Conservation (phyloP, 2,888 invertebrate genomes). For the Drosophila bunnanda region DNA sequence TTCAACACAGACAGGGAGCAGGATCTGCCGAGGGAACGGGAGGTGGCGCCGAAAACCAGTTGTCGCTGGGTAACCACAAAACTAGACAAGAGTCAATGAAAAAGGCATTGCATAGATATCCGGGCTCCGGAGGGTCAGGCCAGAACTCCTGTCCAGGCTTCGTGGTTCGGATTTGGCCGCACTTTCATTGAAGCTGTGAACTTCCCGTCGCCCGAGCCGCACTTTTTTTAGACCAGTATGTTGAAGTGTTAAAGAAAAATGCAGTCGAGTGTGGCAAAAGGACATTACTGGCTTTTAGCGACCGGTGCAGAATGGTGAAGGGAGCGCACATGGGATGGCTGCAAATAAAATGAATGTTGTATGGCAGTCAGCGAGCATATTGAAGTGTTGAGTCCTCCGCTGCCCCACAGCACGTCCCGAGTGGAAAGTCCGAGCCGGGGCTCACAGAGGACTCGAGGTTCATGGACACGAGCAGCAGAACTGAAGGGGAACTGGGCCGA, state of each 20-base stretch:
- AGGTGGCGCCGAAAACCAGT: slow-evolving; percentile 64
- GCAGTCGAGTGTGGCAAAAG: slow-evolving; percentile 80
- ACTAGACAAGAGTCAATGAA: slow-evolving; percentile 68
- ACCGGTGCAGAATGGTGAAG: slow-evolving; percentile 26
- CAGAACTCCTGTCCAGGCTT: slow-evolving; percentile 55
- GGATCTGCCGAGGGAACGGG: slow-evolving; percentile 11
- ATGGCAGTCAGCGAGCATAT: slow-evolving; percentile 73
- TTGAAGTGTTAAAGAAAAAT: slow-evolving; percentile 81
- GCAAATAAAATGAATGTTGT: slow-evolving; percentile 78
- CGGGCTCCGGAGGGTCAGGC: slow-evolving; percentile 48
- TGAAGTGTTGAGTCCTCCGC: slow-evolving; percentile 75
- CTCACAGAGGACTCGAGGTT: slow-evolving; percentile 27
- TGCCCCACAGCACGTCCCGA: slow-evolving; percentile 25
- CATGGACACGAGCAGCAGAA: slow-evolving; percentile 24
- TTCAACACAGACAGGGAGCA: slow-evolving; percentile 43
- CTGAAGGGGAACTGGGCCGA: slow-evolving; percentile 32
- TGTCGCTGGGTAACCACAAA: slow-evolving; percentile 73
- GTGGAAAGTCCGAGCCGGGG: slow-evolving; percentile 13
- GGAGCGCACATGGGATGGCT: slow-evolving; percentile 27
- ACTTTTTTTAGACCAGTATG: slow-evolving; percentile 58
- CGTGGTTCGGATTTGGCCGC: slow-evolving; percentile 52
- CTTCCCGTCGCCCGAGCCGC: slow-evolving; percentile 49
- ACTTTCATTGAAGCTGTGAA: slow-evolving; percentile 66
- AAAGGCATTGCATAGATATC: slow-evolving; percentile 63
- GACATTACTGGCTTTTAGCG: slow-evolving; percentile 81